phyloP scores from a whole-genome alignment of 2,888 invertebrate species.

The Octonoba sinensis region DNA sequence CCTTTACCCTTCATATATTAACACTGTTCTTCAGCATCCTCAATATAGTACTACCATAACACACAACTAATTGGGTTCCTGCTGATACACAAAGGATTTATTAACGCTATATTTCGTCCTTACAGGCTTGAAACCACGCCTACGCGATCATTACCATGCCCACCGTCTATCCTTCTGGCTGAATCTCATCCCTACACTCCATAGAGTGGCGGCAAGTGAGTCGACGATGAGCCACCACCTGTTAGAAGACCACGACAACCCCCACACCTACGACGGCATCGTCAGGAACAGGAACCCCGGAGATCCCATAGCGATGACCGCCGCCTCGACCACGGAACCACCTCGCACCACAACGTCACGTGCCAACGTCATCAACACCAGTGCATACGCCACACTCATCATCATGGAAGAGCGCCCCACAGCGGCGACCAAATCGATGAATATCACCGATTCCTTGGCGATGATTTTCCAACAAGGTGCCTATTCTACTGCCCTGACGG shows the following conservation, averaged over 20 bases:
- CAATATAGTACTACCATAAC: too few species aligned
- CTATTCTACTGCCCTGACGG: slow-evolving; percentile 88
- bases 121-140: slow-evolving; percentile 88
- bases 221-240: slow-evolving; percentile 78
- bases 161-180: slow-evolving; percentile 96
- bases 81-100: too few species aligned
- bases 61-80: too few species aligned
- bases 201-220: slow-evolving; percentile 68
- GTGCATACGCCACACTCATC: slow-evolving; percentile 42
- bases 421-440: slow-evolving; percentile 70
- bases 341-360: slow-evolving; percentile 2
- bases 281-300: slow-evolving; percentile 75
- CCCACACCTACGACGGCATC: slow-evolving; percentile 88
- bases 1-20: too few species aligned
- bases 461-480: slow-evolving; percentile 69
- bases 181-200: slow-evolving; percentile 89
- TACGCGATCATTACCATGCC: slow-evolving; percentile 93
- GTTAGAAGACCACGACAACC: slow-evolving; percentile 85
- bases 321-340: slow-evolving; percentile 16
- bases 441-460: slow-evolving; percentile 57
- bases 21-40: too few species aligned
- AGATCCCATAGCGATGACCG: slow-evolving; percentile 5
- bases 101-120: too few species aligned
- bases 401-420: slow-evolving; percentile 50
- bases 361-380: slow-evolving; percentile 20